Base-by-base conservation (phyloP, 2,888 invertebrate genomes). In the Drosophila pegasa region DNA sequence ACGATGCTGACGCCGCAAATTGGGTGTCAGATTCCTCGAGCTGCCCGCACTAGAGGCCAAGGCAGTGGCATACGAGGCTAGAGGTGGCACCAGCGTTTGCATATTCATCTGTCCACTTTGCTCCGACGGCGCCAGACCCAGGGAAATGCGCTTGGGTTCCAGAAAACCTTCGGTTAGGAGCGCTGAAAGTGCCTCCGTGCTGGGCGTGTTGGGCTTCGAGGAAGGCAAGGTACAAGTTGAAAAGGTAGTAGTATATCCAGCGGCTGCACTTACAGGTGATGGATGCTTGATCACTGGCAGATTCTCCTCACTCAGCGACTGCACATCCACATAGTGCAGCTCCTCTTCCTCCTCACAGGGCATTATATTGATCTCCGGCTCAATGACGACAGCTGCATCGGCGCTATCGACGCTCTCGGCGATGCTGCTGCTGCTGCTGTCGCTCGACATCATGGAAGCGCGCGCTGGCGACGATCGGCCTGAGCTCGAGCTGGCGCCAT, bases 81-180 rank as follows among this genome's bases (percentile, higher is more conserved):
- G 37, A 0, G 89, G 88, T 12, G 87, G 84, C 25, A 87, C 52
- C 33, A 90, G 54, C 1, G 45, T 62, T 1, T 71, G 73, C 69
- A 87, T 76, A 0, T 33, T 60, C 0, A 16, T 20, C 20, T 20
- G 57, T 0, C 37, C 27, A 52, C 74, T 72, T 45, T 95, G 92
- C 73, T 96, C 96, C 58, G 96, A 96, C 78, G 95, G 94, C 4
- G 96, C 95, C 12, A 96, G 35, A 0, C 87, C 83, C 91, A 97
- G 95, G 0, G 97, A 97, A 80, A 97, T 95, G 51, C 96, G 94
- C 27, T 96, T 95, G 0, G 96, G 96, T 87, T 98, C 97, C 75
- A 97, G 93, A 89, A 97, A 98, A 22, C 96, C 97, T 78, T 97
- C 97, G 31, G 97, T 94, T 2, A 97, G 96, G 7, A 96, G 95